Evolutionary conservation across 2,797 vertebrate genomes (phyloP).

Genomic region (Odontamblyopus lacepedii): DNA sequence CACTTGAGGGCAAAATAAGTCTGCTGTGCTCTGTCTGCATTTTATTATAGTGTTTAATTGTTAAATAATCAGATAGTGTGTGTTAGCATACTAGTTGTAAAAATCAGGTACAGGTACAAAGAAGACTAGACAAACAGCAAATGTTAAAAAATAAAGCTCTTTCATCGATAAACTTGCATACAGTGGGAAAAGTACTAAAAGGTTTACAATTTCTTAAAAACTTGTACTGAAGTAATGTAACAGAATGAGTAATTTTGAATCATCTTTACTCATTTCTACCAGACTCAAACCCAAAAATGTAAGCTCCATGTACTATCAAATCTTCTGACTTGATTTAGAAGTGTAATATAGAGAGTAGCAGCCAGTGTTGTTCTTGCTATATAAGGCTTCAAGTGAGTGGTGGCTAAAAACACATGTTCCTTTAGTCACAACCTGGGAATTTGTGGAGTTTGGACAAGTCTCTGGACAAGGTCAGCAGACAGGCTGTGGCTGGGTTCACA

Average conservation of each 20-base stretch:
- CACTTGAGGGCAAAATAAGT: too few relatives aligned
- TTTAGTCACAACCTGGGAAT: slow-evolving; percentile 59
- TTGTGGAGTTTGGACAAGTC: slow-evolving; percentile 38
- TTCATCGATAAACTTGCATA: too few relatives aligned
- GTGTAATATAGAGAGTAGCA: neutral
- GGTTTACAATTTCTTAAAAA: too few relatives aligned
- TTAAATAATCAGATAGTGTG: too few relatives aligned
- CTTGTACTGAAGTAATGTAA: too few relatives aligned
- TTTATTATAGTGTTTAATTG: too few relatives aligned
- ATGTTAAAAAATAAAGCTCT: too few relatives aligned
- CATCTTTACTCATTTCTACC: neutral
- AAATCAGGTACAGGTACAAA: too few relatives aligned
- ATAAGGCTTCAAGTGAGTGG: slow-evolving; percentile 39
- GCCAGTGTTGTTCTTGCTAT: slow-evolving; percentile 49
- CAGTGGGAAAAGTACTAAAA: too few relatives aligned
- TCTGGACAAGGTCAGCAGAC: slow-evolving; percentile 43
- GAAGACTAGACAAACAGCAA: too few relatives aligned
- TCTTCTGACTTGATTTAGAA: neutral
- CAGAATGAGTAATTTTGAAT: neutral
- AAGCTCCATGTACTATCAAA: neutral
- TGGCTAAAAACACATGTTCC: slow-evolving; percentile 38
- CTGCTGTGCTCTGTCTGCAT: too few relatives aligned
- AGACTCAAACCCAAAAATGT: neutral
- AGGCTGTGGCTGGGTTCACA: slow-evolving; percentile 42
- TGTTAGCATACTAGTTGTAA: too few relatives aligned